Conservation (phyloP, 2,888 invertebrate genomes). For the Oligia latruncula region DNA sequence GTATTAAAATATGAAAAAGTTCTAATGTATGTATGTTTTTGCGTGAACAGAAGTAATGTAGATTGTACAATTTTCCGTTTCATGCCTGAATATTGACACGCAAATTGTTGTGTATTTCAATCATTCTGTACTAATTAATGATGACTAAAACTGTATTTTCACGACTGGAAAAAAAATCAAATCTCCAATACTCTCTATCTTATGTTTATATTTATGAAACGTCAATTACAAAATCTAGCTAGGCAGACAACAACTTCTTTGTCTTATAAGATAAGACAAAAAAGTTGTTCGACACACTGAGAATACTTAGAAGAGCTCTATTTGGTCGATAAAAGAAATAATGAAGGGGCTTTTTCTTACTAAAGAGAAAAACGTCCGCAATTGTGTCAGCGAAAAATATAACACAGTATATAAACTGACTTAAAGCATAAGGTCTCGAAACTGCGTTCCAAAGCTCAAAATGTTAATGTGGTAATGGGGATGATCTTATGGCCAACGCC, state of each 20-base stretch:
- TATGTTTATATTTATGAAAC: background rate
- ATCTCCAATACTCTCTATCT: no score
- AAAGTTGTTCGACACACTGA: background rate
- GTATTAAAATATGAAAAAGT: constrained; percentile 7
- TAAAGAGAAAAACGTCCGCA: background rate
- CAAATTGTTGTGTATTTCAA: constrained; percentile 24
- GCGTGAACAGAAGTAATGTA: constrained; percentile 16
- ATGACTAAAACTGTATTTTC: constrained; percentile 5
- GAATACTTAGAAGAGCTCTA: background rate
- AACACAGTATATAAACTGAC: background rate
- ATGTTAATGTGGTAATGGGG: background rate
- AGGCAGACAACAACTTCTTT: no score
- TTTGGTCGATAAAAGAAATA: background rate
- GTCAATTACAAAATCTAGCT: background rate
- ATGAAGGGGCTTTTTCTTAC: background rate
- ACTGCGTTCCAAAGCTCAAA: background rate
- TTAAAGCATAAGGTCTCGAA: background rate
- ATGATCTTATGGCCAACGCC: background rate
- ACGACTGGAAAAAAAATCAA: no score
- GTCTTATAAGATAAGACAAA: constrained; percentile 6
- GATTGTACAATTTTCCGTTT: constrained; percentile 5
- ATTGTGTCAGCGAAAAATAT: background rate
- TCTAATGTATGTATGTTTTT: constrained; percentile 11
- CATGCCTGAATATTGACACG: constrained; percentile 16
- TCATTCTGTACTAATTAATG: constrained; percentile 16